phyloP scores from a whole-genome alignment of 2,797 vertebrate genomes.

The Apogon hyalosoma region DNA sequence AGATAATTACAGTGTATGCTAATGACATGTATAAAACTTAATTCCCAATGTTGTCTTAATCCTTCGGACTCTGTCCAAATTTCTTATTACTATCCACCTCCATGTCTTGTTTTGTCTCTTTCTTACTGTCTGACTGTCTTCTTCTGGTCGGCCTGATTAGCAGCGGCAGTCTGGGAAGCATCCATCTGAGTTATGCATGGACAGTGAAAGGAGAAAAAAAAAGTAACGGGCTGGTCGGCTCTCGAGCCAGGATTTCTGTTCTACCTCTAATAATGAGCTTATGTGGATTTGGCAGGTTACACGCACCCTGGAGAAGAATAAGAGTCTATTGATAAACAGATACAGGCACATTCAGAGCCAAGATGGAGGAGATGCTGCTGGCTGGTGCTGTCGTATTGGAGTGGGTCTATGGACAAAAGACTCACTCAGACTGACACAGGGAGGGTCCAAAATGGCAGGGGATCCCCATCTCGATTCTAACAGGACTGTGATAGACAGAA shows the following conservation, averaged over 20 bases:
- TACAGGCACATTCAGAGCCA: constrained; percentile 59
- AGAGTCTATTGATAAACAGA: constrained; percentile 70
- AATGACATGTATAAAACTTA: not conserved
- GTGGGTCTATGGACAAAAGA: constrained; percentile 42
- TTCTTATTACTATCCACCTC: constrained; percentile 6
- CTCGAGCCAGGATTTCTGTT: constrained; percentile 65
- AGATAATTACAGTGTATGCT: not conserved
- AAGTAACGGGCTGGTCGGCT: constrained; percentile 57
- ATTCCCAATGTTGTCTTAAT: constrained; percentile 5
- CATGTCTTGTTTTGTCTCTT: not conserved
- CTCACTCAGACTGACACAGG: constrained; percentile 47
- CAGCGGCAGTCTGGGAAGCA: constrained; percentile 36
- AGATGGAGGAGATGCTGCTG: constrained; percentile 64
- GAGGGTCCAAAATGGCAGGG: constrained; percentile 64
- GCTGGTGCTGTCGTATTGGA: constrained; percentile 46
- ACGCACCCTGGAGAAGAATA: constrained; percentile 56
- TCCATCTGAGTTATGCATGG: constrained; percentile 44
- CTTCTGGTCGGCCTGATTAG: constrained; percentile 36
- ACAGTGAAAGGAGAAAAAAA: constrained; percentile 45
- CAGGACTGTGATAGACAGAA: constrained; percentile 51
- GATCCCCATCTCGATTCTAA: constrained; percentile 55
- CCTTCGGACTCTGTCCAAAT: not conserved
- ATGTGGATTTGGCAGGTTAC: constrained; percentile 72
- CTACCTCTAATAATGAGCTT: constrained; percentile 78
- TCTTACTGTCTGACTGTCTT: constrained; percentile 7